These are phyloP conservation scores for Botrylloides violaceus DNA, from an alignment of 23 tunicate species.

Conservation along the genomic window DNA sequence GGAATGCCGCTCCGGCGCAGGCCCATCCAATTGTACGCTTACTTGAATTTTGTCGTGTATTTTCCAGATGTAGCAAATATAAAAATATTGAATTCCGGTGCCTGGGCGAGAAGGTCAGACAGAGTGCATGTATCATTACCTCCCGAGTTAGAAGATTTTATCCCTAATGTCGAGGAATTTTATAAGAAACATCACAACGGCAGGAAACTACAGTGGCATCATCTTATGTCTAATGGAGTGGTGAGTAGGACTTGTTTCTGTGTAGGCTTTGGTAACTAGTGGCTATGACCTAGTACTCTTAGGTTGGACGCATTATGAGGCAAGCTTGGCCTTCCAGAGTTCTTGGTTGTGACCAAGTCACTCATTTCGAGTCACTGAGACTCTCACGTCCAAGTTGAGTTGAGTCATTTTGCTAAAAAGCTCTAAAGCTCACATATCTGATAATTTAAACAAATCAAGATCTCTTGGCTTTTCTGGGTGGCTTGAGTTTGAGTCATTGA, in stretches of 20 bases:
- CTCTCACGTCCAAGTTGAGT: no score
- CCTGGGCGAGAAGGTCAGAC: conserved; percentile 78
- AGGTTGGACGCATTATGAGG: neutral
- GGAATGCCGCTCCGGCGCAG: no score
- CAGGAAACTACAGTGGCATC: conserved; percentile 78
- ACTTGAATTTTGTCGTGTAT: neutral
- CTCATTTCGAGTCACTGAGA: no score
- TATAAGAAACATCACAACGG: conserved; percentile 75
- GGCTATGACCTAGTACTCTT: no score
- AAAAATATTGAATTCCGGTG: conserved; percentile 81
- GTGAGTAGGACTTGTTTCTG: conserved; percentile 19
- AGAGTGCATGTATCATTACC: conserved; percentile 70
- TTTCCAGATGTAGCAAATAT: conserved; percentile 57
- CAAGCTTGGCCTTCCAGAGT: neutral
- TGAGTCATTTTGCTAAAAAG: no score
- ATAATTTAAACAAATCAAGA: no score
- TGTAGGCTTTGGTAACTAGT: no score
- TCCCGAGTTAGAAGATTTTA: conserved; percentile 55
- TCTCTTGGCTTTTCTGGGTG: no score
- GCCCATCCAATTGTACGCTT: no score
- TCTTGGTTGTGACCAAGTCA: no score
- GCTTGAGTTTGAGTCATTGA: no score
- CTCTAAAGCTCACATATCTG: no score
- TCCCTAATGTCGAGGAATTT: conserved; percentile 76
- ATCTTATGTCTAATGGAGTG: conserved; percentile 74